Evolutionary conservation across 2,113 vertebrate species (phyloP), one percentile per base, ranked within the genome.

Genomic region (Parus major): DNA sequence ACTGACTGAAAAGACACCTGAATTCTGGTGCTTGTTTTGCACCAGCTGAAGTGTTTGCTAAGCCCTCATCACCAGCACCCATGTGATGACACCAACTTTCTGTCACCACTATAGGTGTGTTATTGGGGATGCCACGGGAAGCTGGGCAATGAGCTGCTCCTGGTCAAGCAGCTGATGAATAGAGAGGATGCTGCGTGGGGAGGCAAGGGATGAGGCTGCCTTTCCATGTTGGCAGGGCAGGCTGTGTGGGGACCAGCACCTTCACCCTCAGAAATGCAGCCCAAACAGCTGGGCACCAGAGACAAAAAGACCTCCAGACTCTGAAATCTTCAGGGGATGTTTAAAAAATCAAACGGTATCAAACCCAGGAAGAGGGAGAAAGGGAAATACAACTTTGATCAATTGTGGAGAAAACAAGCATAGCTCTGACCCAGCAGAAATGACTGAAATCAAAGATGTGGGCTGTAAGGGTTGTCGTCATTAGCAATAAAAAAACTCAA

Each of bases 1-100:
- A 0, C 33, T 71, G 86, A 65, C 76, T 83, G 82, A 60, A 77
- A 90, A 86, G 44, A 94, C 76, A 81, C 76, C 44, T 90, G 71
- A 82, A 97, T 94, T 88, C 64, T 73, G 46, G 69, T 3, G 2
- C 53, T 94, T 93, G 82, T 93, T 95, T 94, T 93, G 71, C 31
- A 52, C 42, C 28, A 28, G 75, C 71, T 80, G 49, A 89, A 88
- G 33, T 55, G 46, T 93, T 93, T 92, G 56, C 90, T 85, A 61
- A 82, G 70, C 57, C 14, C 41, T 84, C 47, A 65, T 7, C 35
- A 64, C 5, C 50, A 79, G 29, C 70, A 91, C 81, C 49, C 69
- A 20, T 72, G 42, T 3, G 3, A 71, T 60, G 89, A 53, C 93
- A 91, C 57, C 55, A 39, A 20, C 35, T 72, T 44, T 41, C 63